Percentiles rank a stretch among this genome's conserved stretches.
These are phyloP conservation scores for Paragorgia papillata DNA, from an alignment of 92 coral and sea anemone species.

Conservation along the genomic window DNA sequence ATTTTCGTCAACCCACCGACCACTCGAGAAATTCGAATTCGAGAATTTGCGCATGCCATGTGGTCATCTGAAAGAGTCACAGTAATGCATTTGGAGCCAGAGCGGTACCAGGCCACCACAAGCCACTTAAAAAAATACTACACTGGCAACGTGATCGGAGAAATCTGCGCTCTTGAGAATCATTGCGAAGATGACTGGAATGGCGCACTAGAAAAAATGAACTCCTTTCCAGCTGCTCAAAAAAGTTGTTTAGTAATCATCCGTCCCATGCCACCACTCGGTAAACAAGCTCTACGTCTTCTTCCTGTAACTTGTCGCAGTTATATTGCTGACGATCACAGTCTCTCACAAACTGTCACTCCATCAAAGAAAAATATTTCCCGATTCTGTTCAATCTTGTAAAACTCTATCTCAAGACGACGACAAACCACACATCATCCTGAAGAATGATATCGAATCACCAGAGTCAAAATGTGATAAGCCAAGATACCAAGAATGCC, in stretches of 20 bases:
- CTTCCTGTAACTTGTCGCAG: constrained; percentile 22
- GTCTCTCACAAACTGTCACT: background rate
- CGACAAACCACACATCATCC: too few species aligned
- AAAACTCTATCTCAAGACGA: too few species aligned
- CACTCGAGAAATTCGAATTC: constrained; percentile 50
- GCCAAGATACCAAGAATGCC: too few species aligned
- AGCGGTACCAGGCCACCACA: constrained; percentile 31
- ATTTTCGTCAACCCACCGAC: constrained; percentile 26
- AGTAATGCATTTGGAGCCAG: constrained; percentile 45
- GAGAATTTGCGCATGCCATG: constrained; percentile 49
- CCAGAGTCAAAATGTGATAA: too few species aligned
- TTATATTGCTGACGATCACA: background rate
- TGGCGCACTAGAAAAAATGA: background rate
- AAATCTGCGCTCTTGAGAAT: constrained; percentile 32
- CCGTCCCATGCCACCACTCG: constrained; percentile 48
- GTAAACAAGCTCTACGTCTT: constrained; percentile 1
- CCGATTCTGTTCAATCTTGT: too few species aligned
- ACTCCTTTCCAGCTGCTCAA: constrained; percentile 13
- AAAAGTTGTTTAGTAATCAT: constrained; percentile 34
- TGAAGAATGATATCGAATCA: too few species aligned
- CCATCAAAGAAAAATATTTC: too few species aligned
- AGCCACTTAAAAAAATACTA: constrained; percentile 15
- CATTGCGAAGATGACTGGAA: constrained; percentile 2
- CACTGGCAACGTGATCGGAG: constrained; percentile 25
- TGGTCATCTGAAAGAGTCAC: constrained; percentile 42